Base-by-base conservation (phyloP, 2,888 invertebrate genomes). In the Aphidius colemani region DNA sequence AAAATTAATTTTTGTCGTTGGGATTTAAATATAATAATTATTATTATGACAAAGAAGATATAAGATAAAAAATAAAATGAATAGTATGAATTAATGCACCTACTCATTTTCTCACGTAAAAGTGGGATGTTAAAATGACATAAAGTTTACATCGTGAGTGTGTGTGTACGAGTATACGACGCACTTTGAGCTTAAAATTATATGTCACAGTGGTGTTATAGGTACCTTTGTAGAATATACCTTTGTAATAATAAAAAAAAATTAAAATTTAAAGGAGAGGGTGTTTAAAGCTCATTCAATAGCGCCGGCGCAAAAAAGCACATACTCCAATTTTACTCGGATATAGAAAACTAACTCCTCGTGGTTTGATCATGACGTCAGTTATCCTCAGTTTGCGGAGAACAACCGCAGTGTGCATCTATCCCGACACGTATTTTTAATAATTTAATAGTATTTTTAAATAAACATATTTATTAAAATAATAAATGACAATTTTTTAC, bases 311-410 rank as follows among this genome's bases (percentile, higher is more conserved):
- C 80, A 74, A 61, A 53, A 48, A 9, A 58, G 71, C 13, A 70
- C 70, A 57, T 46, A 57, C 57, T 57, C 39, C 46, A 46, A 74
- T 70, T 66, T 71, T 70, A 73, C 73, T 46, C 30, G 53, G 64
- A 59, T 75, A 72, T 78, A 74, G 76, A 79, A 73, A 66, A 75
- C 78, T 76, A 75, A 77, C 78, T 78, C 80, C 80, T 78, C 80
- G 81, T 80, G 80, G 79, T 78, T 77, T 77, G 75, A 74, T 78
- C 76, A 74, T 80, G 81, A 79, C 80, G 80, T 80, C 79, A 80
- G 77, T 72, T 75, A 71, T 70, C 71, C 76, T 79, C 81, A 81
- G 81, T 80, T 80, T 74, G 80, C 81, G 79, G 81, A 80, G 79
- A 80, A 78, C 80, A 78, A 79, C 79, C 79, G 80, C 78, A 79